These are phyloP conservation scores for Vanacampus margaritifer DNA, from an alignment of 2,113 vertebrate species.

Conservation along the genomic window DNA sequence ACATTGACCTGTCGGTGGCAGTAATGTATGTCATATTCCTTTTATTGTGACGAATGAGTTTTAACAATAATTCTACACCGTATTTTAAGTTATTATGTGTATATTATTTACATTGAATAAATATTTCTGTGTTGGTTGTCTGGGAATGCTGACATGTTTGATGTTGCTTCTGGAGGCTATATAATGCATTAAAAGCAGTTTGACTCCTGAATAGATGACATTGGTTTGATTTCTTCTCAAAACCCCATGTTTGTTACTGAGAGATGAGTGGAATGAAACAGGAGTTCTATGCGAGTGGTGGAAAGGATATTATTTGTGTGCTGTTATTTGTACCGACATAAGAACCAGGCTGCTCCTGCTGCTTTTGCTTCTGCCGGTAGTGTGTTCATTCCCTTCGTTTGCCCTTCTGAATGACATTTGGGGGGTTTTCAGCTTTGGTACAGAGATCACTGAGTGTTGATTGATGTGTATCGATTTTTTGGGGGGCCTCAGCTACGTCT, in stretches of 20 bases:
- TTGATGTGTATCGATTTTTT: constrained; percentile 49
- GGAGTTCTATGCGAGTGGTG: background rate
- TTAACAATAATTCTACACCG: too few relatives aligned
- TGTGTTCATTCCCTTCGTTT: background rate
- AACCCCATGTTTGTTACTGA: constrained; percentile 10
- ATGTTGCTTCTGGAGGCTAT: too few relatives aligned
- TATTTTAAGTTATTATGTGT: too few relatives aligned
- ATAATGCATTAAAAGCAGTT: too few relatives aligned
- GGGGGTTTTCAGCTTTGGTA: background rate
- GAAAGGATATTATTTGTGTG: constrained; percentile 26
- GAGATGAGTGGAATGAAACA: constrained; percentile 15
- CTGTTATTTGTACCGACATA: constrained; percentile 10
- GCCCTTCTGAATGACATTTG: background rate
- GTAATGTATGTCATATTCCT: too few relatives aligned
- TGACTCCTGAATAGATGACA: background rate
- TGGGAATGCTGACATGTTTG: too few relatives aligned
- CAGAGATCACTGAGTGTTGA: constrained; percentile 27
- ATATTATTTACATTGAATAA: too few relatives aligned
- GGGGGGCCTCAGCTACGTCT: background rate
- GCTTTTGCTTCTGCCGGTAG: background rate
- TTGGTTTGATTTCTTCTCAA: background rate
- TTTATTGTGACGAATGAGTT: too few relatives aligned
- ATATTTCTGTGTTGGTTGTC: too few relatives aligned
- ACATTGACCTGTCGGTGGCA: too few relatives aligned
- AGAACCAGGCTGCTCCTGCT: constrained; percentile 8